Conservation (phyloP, 2,888 invertebrate genomes). For the Elaeidobius kamerunicus region DNA sequence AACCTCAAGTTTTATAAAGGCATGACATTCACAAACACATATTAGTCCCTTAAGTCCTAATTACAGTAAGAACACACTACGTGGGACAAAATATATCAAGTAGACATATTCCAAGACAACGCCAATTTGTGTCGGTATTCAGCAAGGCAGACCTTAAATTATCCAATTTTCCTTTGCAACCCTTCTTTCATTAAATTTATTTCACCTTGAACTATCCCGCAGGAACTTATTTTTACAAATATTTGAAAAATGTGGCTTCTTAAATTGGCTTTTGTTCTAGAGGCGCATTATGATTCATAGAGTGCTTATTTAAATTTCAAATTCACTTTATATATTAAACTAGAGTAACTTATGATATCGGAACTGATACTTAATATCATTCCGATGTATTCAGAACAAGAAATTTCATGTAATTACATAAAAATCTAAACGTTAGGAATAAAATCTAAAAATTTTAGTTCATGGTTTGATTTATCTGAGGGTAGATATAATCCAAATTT, state of each 20-base stretch:
- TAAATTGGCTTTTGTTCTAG: not conserved
- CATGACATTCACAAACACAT: too few relatives aligned
- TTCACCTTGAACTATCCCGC: conserved; percentile 4
- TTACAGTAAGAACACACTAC: not conserved
- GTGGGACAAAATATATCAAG: not conserved
- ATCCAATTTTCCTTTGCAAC: conserved; percentile 9
- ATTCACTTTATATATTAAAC: too few relatives aligned
- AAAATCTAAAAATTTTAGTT: too few relatives aligned
- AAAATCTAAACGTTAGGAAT: too few relatives aligned
- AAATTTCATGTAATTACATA: too few relatives aligned
- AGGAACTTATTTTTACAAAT: conserved; percentile 1
- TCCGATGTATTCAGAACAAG: not conserved
- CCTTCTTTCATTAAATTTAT: not conserved
- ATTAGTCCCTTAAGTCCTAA: not conserved
- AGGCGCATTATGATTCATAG: not conserved
- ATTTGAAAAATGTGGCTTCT: not conserved
- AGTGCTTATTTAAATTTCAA: too few relatives aligned
- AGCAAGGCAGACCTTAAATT: not conserved
- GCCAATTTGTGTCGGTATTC: conserved; percentile 1
- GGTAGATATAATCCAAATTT: too few relatives aligned
- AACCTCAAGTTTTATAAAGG: too few relatives aligned
- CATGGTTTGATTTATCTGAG: too few relatives aligned
- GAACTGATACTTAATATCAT: not conserved
- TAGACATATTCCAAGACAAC: not conserved
- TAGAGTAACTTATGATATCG: not conserved